Evolutionary conservation across 2,797 vertebrate species (phyloP).

Genomic region (Scarus forsteni): DNA sequence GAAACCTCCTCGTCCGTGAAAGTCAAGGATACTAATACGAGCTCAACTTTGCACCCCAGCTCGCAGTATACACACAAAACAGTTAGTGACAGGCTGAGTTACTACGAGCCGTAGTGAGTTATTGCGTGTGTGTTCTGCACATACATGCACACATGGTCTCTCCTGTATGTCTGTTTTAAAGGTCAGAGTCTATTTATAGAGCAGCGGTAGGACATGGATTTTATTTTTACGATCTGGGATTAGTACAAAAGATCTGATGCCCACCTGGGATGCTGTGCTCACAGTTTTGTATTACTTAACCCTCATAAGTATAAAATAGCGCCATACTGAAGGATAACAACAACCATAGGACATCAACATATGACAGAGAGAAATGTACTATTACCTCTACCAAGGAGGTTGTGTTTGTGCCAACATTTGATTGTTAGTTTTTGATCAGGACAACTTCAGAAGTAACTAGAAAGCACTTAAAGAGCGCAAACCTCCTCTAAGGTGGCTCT

Average conservation of each 20-base stretch:
- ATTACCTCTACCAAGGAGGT: too few species aligned
- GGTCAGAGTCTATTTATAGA: conserved; percentile 64
- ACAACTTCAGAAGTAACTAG: too few species aligned
- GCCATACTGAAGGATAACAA: too few species aligned
- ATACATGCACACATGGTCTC: conserved; percentile 19
- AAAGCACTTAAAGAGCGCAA: too few species aligned
- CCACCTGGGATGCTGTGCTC: too few species aligned
- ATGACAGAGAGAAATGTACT: too few species aligned
- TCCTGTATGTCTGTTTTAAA: conserved; percentile 36
- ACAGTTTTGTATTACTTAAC: neutral
- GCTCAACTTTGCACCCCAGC: conserved; percentile 42
- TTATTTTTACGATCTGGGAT: conserved; percentile 1
- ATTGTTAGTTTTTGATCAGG: too few species aligned
- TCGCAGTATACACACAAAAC: conserved; percentile 41
- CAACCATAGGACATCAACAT: too few species aligned
- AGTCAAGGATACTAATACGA: conserved; percentile 68
- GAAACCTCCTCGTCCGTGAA: conserved; percentile 63
- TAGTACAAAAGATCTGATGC: neutral
- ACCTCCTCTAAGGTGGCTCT: too few species aligned
- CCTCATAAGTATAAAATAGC: too few species aligned
- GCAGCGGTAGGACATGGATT: conserved; percentile 5
- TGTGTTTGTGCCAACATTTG: too few species aligned
- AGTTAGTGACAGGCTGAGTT: conserved; percentile 40
- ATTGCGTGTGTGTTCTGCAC: conserved; percentile 15
- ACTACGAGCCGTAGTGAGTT: conserved; percentile 42